Evolutionary conservation across 2,113 vertebrate species (phyloP).

Genomic region (Isurus oxyrinchus): DNA sequence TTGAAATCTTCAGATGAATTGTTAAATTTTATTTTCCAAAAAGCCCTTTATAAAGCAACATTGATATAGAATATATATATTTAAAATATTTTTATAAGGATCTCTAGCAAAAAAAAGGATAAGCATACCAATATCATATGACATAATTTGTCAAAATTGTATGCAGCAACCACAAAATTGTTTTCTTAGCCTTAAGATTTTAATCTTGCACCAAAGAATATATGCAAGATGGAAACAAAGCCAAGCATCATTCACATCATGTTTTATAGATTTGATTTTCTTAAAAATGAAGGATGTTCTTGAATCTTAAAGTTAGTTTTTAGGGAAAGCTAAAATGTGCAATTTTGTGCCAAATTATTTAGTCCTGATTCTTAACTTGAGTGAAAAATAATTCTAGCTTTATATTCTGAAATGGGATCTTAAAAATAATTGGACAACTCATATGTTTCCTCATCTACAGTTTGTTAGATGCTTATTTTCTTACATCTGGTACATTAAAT

Average conservation of each 20-base stretch:
- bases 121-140: not conserved
- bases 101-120: not conserved
- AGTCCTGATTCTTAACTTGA: not conserved
- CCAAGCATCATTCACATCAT: not conserved
- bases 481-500: not conserved
- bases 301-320: not conserved
- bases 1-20: not conserved
- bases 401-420: not conserved
- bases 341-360: constrained; percentile 5
- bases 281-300: constrained; percentile 29
- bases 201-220: not conserved
- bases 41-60: not conserved
- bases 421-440: not conserved
- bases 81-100: not conserved
- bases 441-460: not conserved
- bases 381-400: not conserved
- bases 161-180: not conserved
- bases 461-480: not conserved
- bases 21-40: not conserved
- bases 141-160: not conserved
- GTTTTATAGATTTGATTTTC: constrained; percentile 11
- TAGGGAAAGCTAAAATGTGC: not conserved
- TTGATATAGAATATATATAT: not conserved
- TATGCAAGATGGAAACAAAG: not conserved
- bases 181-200: not conserved